Evolutionary conservation across 2,113 vertebrate genomes (phyloP).

Genomic region (Aythya baeri): DNA sequence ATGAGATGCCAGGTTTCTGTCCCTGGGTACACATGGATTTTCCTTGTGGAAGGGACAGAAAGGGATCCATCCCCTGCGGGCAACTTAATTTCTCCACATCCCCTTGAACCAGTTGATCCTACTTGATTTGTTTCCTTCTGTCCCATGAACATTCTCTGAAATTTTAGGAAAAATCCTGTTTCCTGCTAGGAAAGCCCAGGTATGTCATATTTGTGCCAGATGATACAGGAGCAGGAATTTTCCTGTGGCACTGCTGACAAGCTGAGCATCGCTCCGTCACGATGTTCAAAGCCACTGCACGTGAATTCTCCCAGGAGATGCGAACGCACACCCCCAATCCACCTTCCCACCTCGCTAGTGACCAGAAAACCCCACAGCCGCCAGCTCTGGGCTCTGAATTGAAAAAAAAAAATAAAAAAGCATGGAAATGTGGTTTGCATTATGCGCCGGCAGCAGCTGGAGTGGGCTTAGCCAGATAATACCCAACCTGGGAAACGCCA

Average conservation of each 20-base stretch:
- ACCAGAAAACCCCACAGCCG: not conserved
- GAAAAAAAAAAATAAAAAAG: not conserved
- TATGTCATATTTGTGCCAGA: not conserved
- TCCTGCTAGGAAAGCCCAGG: not conserved
- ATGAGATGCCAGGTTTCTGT: not conserved
- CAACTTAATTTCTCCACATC: not conserved
- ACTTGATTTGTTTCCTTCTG: not conserved
- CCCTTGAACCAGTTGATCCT: not conserved
- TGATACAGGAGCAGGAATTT: not conserved
- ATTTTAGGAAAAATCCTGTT: not conserved
- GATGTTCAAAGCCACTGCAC: not conserved
- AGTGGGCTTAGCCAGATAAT: not conserved
- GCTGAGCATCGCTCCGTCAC: accelerated
- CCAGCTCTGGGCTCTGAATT: not conserved
- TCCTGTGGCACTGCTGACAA: accelerated
- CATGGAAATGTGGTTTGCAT: not conserved
- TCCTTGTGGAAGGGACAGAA: not conserved
- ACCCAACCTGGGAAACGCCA: not conserved
- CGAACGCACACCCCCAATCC: not conserved
- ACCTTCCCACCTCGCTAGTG: not conserved
- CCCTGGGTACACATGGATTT: not conserved
- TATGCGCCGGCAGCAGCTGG: not conserved
- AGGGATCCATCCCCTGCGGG: accelerated
- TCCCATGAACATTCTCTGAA: not conserved
- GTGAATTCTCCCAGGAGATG: not conserved